These are phyloP conservation scores for Junco hyemalis DNA, from an alignment of 2,113 vertebrate species.

Conservation along the genomic window DNA sequence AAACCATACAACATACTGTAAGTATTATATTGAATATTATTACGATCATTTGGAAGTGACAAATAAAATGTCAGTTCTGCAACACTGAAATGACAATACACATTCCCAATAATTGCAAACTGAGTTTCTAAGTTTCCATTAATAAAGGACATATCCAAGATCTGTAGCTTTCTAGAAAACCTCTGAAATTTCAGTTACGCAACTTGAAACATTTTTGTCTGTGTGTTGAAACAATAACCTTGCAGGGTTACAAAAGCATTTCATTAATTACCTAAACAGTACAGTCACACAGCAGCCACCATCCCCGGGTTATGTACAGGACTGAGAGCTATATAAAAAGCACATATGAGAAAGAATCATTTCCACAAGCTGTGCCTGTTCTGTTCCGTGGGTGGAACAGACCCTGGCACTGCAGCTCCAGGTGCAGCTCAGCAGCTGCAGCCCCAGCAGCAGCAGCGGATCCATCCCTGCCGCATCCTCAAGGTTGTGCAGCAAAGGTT, in stretches of 20 bases:
- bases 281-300: background rate
- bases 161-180: background rate
- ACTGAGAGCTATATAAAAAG: background rate
- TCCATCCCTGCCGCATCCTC: background rate
- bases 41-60: background rate
- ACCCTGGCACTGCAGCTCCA: background rate
- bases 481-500: slow-evolving; percentile 25
- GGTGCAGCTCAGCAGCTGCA: background rate
- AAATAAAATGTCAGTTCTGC: background rate
- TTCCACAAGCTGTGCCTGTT: background rate
- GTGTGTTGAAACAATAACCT: background rate
- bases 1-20: background rate
- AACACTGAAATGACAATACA: background rate
- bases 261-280: background rate
- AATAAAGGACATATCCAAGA: background rate
- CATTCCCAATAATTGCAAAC: background rate
- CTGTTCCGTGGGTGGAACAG: background rate
- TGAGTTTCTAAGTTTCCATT: background rate
- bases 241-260: background rate
- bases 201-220: background rate
- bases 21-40: background rate
- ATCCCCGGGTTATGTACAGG: background rate
- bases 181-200: background rate
- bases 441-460: background rate
- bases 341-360: background rate